Base-by-base conservation (phyloP, 2,888 invertebrate genomes). In the Scaeva pyrastri region DNA sequence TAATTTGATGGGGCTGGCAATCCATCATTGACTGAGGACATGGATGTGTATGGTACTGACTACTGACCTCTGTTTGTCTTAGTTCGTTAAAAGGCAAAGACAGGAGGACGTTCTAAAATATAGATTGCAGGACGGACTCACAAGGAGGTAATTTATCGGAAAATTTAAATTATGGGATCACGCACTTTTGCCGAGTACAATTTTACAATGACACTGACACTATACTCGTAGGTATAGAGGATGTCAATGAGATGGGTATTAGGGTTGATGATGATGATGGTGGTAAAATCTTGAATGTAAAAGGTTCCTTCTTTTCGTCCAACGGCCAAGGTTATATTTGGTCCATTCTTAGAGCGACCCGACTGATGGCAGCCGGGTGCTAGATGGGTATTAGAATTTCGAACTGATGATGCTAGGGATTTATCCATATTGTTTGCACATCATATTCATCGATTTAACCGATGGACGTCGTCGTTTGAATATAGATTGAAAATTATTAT, bases 401-500 rank as follows among this genome's bases (percentile, higher is more conserved):
- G 52, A 60, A 58, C 26, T 60, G 56, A 68, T 66, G 60, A 77
- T 66, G 48, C 45, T 62, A 23, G 21, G 80, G 75, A 70, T 71
- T 62, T 56, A 76, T 80, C 81, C 76, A 77, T 85, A 81, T 85
- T 86, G 86, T 86, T 86, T 86, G 77, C 86, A 86, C 86, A 86
- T 77, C 82, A 66, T 86, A 74, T 78, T 86, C 82, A 78, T 86
- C 82, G 77, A 82, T 86, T 86, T 66, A 86, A 82, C 86, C 82
- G 74, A 86, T 73, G 86, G 86, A 86, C 86, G 73, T 82, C 86
- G 73, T 82, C 82, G 77, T 77, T 82, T 73, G 86, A 86, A 86
- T 86, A 82, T 86, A 86, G 74, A 86, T 86, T 86, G 86, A 82
- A 86, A 86, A 86, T 86, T 86, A 86, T 81, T 77, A 86, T 86